These are phyloP conservation scores for Mesoclemmys tuberculata DNA, from an alignment of 2,113 vertebrate genomes.

Conservation along the genomic window DNA sequence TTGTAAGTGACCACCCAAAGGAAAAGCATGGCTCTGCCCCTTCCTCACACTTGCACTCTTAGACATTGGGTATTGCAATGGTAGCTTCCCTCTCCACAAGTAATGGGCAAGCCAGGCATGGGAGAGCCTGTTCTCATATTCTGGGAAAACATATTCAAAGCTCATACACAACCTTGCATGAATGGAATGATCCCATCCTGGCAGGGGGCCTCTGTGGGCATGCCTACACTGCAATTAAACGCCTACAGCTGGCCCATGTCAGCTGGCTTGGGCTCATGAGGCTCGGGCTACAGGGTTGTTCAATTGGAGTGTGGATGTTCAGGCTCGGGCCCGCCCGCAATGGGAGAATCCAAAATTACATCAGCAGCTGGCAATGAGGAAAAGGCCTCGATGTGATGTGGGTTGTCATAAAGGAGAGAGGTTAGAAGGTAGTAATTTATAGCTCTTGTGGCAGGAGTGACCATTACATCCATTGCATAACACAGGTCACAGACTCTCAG, in stretches of 20 bases:
- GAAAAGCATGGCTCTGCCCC: not conserved
- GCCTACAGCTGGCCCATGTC: no score
- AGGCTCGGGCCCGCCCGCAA: no score
- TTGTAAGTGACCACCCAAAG: not conserved
- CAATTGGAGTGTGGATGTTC: no score
- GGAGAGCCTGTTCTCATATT: not conserved
- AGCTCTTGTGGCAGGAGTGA: fast-evolving
- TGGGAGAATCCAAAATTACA: not conserved
- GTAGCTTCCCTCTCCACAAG: not conserved
- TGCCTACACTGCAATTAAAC: no score
- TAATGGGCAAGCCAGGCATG: fast-evolving
- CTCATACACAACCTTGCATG: fast-evolving
- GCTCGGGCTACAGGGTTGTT: no score
- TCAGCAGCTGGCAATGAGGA: not conserved
- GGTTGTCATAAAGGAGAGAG: not conserved
- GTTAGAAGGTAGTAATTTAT: fast-evolving
- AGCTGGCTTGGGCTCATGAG: no score
- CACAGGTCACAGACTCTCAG: no score
- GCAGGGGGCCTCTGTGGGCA: not conserved
- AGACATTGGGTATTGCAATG: not conserved
- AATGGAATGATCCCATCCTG: not conserved
- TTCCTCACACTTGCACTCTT: not conserved
- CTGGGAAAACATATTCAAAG: fast-evolving
- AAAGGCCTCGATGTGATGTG: fast-evolving
- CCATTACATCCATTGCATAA: no score